phyloP scores from a whole-genome alignment of 2,113 vertebrate species.

The Antigone vipio region DNA sequence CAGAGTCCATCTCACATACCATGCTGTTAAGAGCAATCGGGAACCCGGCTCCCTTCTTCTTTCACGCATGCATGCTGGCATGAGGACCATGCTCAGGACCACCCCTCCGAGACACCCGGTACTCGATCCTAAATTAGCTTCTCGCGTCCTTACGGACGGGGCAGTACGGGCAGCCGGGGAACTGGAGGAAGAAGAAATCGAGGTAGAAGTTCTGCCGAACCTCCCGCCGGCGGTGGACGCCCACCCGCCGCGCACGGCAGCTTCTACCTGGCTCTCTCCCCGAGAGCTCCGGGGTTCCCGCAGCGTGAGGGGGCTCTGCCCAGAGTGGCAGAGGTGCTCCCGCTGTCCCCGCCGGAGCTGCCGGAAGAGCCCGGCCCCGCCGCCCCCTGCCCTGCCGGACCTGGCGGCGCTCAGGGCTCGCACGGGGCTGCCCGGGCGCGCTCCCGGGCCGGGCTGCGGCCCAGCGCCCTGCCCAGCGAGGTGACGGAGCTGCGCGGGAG shows the following conservation, averaged over 20 bases:
- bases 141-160: too few relatives aligned
- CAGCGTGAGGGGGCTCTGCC: neutral
- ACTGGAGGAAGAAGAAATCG: neutral
- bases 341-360: neutral
- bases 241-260: neutral
- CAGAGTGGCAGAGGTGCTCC: neutral
- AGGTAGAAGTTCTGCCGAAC: neutral
- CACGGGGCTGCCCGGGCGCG: neutral
- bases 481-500: too few relatives aligned
- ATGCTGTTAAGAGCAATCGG: neutral
- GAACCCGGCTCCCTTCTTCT: neutral
- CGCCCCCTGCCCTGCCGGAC: neutral
- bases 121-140: neutral
- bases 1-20: too few relatives aligned
- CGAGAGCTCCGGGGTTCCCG: neutral
- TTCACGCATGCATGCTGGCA: neutral
- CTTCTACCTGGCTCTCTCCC: too few relatives aligned
- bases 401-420: neutral
- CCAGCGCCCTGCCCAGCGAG: neutral
- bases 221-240: neutral
- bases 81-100: neutral
- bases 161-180: neutral
- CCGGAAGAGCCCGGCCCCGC: neutral
- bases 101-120: neutral
- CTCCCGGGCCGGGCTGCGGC: neutral